These are phyloP conservation scores for Tineola bisselliella DNA, from an alignment of 2,888 invertebrate genomes.

Conservation along the genomic window DNA sequence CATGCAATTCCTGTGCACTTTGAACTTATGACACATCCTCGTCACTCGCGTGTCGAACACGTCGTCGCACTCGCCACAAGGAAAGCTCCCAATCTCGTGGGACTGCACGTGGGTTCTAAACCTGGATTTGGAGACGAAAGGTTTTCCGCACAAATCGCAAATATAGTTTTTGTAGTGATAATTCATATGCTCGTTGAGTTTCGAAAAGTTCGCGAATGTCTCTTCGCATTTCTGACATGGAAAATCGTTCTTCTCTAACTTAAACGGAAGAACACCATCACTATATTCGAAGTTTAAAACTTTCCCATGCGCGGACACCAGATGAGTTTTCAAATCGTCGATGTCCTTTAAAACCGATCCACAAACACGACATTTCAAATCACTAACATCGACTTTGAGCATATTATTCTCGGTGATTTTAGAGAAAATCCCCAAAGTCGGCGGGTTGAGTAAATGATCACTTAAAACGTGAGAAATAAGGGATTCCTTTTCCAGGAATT, in stretches of 20 bases:
- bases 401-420: constrained; percentile 56
- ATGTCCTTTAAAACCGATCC: constrained; percentile 27
- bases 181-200: constrained; percentile 55
- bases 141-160: constrained; percentile 53
- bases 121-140: constrained; percentile 46
- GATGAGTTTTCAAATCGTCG: constrained; percentile 40
- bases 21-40: constrained; percentile 40
- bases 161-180: constrained; percentile 51
- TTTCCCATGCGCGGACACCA: constrained; percentile 33
- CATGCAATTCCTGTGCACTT: constrained; percentile 41
- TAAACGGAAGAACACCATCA: constrained; percentile 54
- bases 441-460: constrained; percentile 34
- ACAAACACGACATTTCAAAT: constrained; percentile 44
- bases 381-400: constrained; percentile 51
- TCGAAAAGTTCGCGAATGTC: constrained; percentile 35
- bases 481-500: constrained; percentile 37
- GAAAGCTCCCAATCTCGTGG: constrained; percentile 43
- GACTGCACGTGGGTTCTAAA: constrained; percentile 50
- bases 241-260: constrained; percentile 33
- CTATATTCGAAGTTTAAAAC: constrained; percentile 33
- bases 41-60: constrained; percentile 39
- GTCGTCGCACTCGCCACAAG: constrained; percentile 46
- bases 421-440: constrained; percentile 41
- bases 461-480: constrained; percentile 36
- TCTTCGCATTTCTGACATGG: constrained; percentile 44